phyloP scores from a whole-genome alignment of 37 sponge, comb jelly and placozoan genomes.

The Dysidea cf. avara region DNA sequence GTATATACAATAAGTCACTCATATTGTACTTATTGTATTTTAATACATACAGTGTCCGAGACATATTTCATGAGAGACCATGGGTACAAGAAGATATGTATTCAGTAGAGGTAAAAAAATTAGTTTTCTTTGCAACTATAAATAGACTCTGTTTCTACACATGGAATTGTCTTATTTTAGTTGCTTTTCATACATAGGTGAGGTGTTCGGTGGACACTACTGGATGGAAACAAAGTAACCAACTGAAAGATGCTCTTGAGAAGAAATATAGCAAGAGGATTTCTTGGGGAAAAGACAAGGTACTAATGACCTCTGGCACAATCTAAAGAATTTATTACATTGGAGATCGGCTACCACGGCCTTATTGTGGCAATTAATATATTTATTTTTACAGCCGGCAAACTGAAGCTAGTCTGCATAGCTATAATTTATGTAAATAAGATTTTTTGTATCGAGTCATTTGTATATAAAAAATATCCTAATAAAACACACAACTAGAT shows the following conservation, averaged over 20 bases:
- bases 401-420: too few species aligned
- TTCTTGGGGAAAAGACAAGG: too few species aligned
- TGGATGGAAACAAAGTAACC: constrained; percentile 40
- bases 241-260: constrained; percentile 36
- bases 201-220: constrained; percentile 59
- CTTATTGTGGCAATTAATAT: too few species aligned
- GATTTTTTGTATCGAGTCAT: too few species aligned
- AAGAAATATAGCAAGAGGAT: constrained; percentile 54
- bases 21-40: too few species aligned
- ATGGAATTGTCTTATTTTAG: background rate
- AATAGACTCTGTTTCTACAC: background rate
- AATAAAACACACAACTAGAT: too few species aligned
- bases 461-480: too few species aligned
- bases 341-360: too few species aligned
- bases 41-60: constrained; percentile 90
- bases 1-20: constrained; percentile 33
- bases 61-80: constrained; percentile 85
- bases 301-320: too few species aligned
- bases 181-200: constrained; percentile 12
- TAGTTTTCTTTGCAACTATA: background rate
- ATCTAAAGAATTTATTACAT: too few species aligned
- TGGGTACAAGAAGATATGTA: constrained; percentile 81
- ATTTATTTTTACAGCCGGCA: too few species aligned
- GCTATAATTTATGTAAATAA: too few species aligned
- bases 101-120: constrained; percentile 60